Evolutionary conservation across 2,888 invertebrate species (phyloP).

Genomic region (Xanthostigma xanthostigma): DNA sequence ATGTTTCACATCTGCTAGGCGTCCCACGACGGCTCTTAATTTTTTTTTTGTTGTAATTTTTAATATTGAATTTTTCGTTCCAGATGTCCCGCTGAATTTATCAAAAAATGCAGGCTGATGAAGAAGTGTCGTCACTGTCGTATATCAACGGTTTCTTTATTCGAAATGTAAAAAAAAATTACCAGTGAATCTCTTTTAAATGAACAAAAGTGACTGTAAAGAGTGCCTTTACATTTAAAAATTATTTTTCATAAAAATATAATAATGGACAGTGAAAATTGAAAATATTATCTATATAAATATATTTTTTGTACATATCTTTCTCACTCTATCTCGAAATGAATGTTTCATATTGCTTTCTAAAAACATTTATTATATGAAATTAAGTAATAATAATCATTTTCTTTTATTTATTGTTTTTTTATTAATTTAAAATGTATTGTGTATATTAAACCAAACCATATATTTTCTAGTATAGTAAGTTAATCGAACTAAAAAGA

Average conservation of each 20-base stretch:
- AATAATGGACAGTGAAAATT: constrained; percentile 3
- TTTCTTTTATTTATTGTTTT: not conserved
- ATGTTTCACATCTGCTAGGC: too few relatives aligned
- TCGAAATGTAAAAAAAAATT: too few relatives aligned
- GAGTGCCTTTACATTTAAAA: constrained; percentile 5
- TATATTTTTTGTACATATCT: constrained; percentile 7
- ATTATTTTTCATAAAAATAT: constrained; percentile 3
- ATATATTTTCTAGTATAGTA: too few relatives aligned
- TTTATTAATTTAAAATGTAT: not conserved
- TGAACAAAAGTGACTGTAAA: constrained; percentile 1
- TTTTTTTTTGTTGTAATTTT: too few relatives aligned
- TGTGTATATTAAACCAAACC: not conserved
- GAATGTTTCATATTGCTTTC: constrained; percentile 6
- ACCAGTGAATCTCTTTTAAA: not conserved
- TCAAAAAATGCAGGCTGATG: constrained; percentile 63
- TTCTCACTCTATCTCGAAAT: not conserved
- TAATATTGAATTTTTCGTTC: constrained; percentile 24
- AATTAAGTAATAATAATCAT: constrained; percentile 5
- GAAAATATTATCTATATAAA: not conserved
- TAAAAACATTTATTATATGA: constrained; percentile 1
- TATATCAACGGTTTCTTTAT: too few relatives aligned
- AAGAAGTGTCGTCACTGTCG: constrained; percentile 4
- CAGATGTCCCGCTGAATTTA: constrained; percentile 82
- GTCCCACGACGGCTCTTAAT: too few relatives aligned
- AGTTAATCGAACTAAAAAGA: too few relatives aligned